Base-by-base conservation (phyloP, 23 tunicate genomes). In the Pegea sp. region DNA sequence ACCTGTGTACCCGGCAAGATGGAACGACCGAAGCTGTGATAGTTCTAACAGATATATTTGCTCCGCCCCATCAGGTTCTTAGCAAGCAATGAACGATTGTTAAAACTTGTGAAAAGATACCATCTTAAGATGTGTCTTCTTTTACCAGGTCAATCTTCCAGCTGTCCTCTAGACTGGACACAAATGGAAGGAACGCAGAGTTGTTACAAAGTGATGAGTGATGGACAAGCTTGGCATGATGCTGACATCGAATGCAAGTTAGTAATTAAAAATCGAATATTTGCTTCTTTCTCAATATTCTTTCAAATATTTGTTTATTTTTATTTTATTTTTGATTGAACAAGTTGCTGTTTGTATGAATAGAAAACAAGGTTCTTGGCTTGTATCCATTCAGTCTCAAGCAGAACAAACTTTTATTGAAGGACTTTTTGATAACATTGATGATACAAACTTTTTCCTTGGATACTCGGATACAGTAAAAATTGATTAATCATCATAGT, bases 1-100 rank as follows among this genome's bases (percentile, higher is more conserved):
- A 33, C 81, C 81, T 24, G 28, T 79, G 20, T 84, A 84, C 52
- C 60, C 53, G 2, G 96, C 78, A 28, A 52, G 62, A 66, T 87
- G 96, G 96, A 87, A 87, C 50, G 96, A 87, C 57, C 60, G 60
- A 20, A 48, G 75, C 7, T 87, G 96, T 59, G 96, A 87, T 42
- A 28, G 20, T 26, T 63, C 27, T 7, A 56, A 87, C 56, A 67
- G 58, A 22, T 87, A 75, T 46, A 65, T 76, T 48, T 87, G 96
- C 69, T 63, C 58, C 58, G 44, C 32, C 18, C 5, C 61, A n/a
- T 16, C 13, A 25, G n/a, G n/a, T n/a, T n/a, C n/a, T n/a, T n/a
- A n/a, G n/a, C n/a, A n/a, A n/a, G n/a, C n/a, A n/a, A n/a, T n/a
- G n/a, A n/a, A n/a, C n/a, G n/a, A n/a, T n/a, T n/a, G n/a, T n/a